Conservation (phyloP, 2,888 invertebrate genomes). For the Aleiodes alternator region DNA sequence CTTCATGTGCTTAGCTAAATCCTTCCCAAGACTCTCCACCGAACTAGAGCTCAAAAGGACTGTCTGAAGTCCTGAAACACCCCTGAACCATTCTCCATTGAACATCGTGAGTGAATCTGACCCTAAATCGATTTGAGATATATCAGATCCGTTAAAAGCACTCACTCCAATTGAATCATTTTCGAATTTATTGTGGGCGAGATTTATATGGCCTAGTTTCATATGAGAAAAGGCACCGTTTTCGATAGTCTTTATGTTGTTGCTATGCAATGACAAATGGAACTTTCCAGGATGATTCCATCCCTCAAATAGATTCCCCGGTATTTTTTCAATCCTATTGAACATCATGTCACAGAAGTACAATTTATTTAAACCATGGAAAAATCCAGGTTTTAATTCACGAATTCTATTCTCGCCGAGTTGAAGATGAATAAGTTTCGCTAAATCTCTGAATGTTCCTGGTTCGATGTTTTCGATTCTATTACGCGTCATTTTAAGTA, state of each 20-base stretch:
- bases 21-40: too few species aligned
- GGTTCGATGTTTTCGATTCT: slow-evolving; percentile 43
- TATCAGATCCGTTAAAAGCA: too few species aligned
- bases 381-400: slow-evolving; percentile 68
- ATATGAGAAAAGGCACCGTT: slow-evolving; percentile 70
- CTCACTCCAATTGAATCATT: too few species aligned
- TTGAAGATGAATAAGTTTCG: slow-evolving; percentile 53
- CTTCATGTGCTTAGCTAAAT: too few species aligned
- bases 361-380: slow-evolving; percentile 72
- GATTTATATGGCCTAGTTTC: too few species aligned
- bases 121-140: too few species aligned
- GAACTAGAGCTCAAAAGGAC: too few species aligned
- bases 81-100: too few species aligned
- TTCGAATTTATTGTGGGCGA: too few species aligned
- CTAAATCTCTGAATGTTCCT: slow-evolving; percentile 52
- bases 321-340: slow-evolving; percentile 73
- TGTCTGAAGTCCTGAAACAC: too few species aligned
- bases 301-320: slow-evolving; percentile 70
- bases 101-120: too few species aligned
- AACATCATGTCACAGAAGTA: slow-evolving; percentile 70
- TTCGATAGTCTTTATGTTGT: slow-evolving; percentile 72
- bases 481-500: slow-evolving; percentile 31
- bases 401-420: slow-evolving; percentile 56
- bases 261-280: slow-evolving; percentile 71
- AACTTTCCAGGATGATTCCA: slow-evolving; percentile 67